These are phyloP conservation scores for Andrena dorsata DNA, from an alignment of 2,888 invertebrate genomes.

Conservation along the genomic window DNA sequence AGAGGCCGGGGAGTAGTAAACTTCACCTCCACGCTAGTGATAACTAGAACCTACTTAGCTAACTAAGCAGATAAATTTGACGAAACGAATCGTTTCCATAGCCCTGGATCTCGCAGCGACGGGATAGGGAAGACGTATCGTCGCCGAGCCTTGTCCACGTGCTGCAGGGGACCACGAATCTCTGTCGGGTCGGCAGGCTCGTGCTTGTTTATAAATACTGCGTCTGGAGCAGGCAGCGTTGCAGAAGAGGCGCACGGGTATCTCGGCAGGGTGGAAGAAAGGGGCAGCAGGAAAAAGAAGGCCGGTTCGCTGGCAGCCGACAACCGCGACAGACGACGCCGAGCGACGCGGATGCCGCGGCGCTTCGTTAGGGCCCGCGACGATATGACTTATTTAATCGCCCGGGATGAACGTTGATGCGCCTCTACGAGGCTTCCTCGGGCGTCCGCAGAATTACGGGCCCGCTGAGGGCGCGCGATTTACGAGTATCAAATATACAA, in stretches of 20 bases:
- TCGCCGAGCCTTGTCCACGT: slow-evolving; percentile 20
- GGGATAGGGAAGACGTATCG: background rate
- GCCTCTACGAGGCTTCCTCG: slow-evolving; percentile 42
- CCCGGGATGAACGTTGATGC: slow-evolving; percentile 69
- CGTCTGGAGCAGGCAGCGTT: slow-evolving; percentile 42
- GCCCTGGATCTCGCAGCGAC: background rate
- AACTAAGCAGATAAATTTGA: background rate
- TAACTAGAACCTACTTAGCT: too few species aligned
- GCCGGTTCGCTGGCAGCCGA: slow-evolving; percentile 36
- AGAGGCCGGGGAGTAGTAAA: too few species aligned
- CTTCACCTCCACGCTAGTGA: too few species aligned
- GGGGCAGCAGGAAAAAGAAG: slow-evolving; percentile 59
- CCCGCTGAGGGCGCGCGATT: slow-evolving; percentile 49
- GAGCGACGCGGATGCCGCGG: slow-evolving; percentile 58
- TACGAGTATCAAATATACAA: slow-evolving; percentile 43
- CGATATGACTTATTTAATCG: slow-evolving; percentile 79
- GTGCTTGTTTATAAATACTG: slow-evolving; percentile 70
- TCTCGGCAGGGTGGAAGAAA: slow-evolving; percentile 38
- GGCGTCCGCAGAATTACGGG: slow-evolving; percentile 53
- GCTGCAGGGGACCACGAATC: slow-evolving; percentile 26
- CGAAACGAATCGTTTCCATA: background rate
- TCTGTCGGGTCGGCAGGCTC: slow-evolving; percentile 14
- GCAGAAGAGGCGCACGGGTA: slow-evolving; percentile 28
- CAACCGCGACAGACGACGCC: slow-evolving; percentile 52
- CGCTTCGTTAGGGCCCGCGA: slow-evolving; percentile 71